Conservation (phyloP, 2,797 vertebrate genomes). For the Eleutherodactylus coqui region DNA sequence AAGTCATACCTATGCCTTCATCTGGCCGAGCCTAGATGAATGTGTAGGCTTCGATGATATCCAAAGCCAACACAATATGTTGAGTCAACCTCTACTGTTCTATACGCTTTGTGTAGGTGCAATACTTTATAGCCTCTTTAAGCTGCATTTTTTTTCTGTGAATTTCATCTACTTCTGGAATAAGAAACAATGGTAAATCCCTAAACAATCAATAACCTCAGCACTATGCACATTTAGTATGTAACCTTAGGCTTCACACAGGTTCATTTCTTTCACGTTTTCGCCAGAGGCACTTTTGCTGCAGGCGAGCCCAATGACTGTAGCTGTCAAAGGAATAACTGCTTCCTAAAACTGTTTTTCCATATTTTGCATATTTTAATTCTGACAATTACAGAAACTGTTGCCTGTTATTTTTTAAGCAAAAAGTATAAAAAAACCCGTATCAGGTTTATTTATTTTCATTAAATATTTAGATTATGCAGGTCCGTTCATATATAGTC, state of each 20-base stretch:
- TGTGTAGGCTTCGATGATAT: no score
- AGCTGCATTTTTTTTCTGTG: slow-evolving; percentile 1
- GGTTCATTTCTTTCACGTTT: not conserved
- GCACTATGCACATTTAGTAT: not conserved
- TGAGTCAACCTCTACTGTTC: no score
- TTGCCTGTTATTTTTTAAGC: not conserved
- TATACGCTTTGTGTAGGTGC: not conserved
- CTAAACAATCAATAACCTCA: not conserved
- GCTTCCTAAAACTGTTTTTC: slow-evolving; percentile 14
- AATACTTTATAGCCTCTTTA: not conserved
- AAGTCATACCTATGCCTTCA: no score
- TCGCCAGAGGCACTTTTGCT: slow-evolving; percentile 1
- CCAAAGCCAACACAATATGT: no score
- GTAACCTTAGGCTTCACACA: slow-evolving; percentile 11
- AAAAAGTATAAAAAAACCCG: not conserved
- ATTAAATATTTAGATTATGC: slow-evolving; percentile 23
- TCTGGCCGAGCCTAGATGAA: no score
- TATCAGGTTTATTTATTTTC: not conserved
- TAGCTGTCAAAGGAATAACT: slow-evolving; percentile 10
- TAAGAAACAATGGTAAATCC: not conserved
- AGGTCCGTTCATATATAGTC: slow-evolving; percentile 3
- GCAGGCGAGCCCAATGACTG: slow-evolving; percentile 2
- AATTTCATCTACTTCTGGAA: not conserved
- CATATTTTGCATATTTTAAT: slow-evolving; percentile 21
- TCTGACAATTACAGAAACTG: not conserved